A percentile compares a stretch with the other conserved stretches of the same genome.
These are phyloP conservation scores for Okamejei kenojei DNA, from an alignment of 2,797 vertebrate species.

Conservation along the genomic window DNA sequence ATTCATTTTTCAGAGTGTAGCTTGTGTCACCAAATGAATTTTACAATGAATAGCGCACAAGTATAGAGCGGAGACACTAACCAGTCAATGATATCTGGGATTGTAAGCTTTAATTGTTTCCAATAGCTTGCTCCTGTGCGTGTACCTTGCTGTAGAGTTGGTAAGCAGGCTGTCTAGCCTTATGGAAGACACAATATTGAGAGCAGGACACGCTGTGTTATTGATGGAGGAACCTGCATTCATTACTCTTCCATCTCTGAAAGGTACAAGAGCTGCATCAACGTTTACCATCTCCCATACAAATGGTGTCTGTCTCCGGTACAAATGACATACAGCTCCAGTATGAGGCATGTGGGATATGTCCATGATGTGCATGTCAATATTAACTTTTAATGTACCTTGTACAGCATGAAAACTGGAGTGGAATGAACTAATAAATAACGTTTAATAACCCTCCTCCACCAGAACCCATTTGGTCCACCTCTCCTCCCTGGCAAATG, in stretches of 20 bases:
- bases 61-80: not conserved
- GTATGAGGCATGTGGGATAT: constrained; percentile 18
- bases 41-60: not conserved
- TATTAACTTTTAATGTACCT: not conserved
- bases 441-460: not conserved
- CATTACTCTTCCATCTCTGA: constrained; percentile 36
- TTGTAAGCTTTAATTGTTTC: constrained; percentile 30
- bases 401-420: not conserved
- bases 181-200: not conserved
- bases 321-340: constrained; percentile 7
- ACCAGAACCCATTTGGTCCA: too few relatives aligned
- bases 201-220: constrained; percentile 17
- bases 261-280: constrained; percentile 13
- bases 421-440: not conserved
- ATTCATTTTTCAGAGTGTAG: not conserved
- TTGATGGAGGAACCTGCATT: constrained; percentile 29
- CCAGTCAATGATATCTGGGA: not conserved
- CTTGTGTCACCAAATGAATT: not conserved
- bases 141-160: not conserved
- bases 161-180: constrained; percentile 7
- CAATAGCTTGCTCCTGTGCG: constrained; percentile 6
- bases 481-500: too few relatives aligned
- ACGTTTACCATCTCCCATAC: not conserved
- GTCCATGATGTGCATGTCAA: not conserved
- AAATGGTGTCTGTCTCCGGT: constrained; percentile 28